Percentiles rank a stretch among this genome's conserved stretches.
These are phyloP conservation scores for Drosophila chauvacae DNA, from an alignment of 1,140 invertebrate species.

Conservation along the genomic window DNA sequence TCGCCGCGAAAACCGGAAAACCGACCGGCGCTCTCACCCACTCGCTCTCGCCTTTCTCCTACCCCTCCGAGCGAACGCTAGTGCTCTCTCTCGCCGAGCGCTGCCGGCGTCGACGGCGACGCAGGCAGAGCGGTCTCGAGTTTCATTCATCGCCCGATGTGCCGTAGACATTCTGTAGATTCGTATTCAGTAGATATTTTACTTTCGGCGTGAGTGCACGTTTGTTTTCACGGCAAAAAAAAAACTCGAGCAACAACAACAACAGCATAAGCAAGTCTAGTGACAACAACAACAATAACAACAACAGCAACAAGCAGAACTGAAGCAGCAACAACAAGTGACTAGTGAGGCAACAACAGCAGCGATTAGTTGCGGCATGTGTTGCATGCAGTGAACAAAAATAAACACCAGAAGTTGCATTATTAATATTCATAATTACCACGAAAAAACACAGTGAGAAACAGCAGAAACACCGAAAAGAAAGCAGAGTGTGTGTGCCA, in stretches of 20 bases:
- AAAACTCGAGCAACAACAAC: slow-evolving; percentile 25
- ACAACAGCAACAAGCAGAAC: slow-evolving; percentile 28
- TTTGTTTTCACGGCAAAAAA: slow-evolving; percentile 55
- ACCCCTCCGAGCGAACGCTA: neutral
- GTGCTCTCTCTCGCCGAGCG: slow-evolving; percentile 12
- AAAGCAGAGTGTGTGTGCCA: slow-evolving; percentile 6
- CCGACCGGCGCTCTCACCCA: slow-evolving; percentile 26
- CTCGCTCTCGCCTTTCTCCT: slow-evolving; percentile 33
- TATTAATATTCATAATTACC: slow-evolving; percentile 20
- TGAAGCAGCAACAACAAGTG: slow-evolving; percentile 48
- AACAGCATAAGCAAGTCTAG: slow-evolving; percentile 41
- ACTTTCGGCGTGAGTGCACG: slow-evolving; percentile 80
- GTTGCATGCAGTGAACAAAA: slow-evolving; percentile 65
- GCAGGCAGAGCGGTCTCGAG: slow-evolving; percentile 60
- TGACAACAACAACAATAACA: slow-evolving; percentile 42
- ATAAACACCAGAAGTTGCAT: slow-evolving; percentile 31
- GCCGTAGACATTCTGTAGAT: neutral
- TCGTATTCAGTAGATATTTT: slow-evolving; percentile 59
- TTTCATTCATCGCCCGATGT: slow-evolving; percentile 76
- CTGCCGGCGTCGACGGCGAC: slow-evolving; percentile 25
- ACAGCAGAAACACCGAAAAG: neutral
- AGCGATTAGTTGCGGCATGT: slow-evolving; percentile 50
- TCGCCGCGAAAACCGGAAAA: slow-evolving; percentile 68
- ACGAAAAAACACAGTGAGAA: slow-evolving; percentile 14
- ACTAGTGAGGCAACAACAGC: slow-evolving; percentile 22